A percentile compares a stretch with the other conserved stretches of the same genome.
These are phyloP conservation scores for Tamias sibiricus DNA, from an alignment of 2,113 vertebrate species.

Conservation along the genomic window DNA sequence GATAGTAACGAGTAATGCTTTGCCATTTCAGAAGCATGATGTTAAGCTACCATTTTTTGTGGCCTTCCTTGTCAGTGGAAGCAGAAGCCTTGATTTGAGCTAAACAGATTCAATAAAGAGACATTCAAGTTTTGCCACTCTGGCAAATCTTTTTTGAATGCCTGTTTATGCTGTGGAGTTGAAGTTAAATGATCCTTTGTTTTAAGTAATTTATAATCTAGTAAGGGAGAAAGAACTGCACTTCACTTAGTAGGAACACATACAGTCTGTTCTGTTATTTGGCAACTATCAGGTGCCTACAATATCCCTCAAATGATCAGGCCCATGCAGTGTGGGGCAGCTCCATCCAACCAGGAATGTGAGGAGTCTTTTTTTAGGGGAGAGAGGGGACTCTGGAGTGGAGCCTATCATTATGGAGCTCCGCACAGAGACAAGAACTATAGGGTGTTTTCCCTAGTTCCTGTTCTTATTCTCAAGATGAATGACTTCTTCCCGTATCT, in stretches of 20 bases:
- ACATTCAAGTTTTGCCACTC: background rate
- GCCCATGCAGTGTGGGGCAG: background rate
- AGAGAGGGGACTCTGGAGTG: too few species aligned
- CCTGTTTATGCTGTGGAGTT: background rate
- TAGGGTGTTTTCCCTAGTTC: background rate
- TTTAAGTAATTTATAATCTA: background rate
- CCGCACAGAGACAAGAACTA: background rate
- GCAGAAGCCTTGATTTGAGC: background rate
- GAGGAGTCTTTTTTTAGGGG: background rate
- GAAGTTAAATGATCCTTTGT: background rate
- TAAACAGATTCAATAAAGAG: background rate
- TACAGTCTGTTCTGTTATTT: background rate
- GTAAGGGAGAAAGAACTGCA: background rate
- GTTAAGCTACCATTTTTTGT: background rate
- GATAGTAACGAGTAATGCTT: background rate
- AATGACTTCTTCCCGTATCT: background rate
- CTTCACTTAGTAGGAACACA: background rate
- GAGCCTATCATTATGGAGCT: too few species aligned
- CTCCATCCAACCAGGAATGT: background rate
- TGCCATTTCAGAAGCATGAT: background rate
- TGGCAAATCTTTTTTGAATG: slow-evolving; percentile 12
- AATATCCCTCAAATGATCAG: rapidly evolving
- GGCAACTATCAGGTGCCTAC: rapidly evolving
- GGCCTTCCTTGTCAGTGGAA: background rate
- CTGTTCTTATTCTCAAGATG: background rate